phyloP scores from a whole-genome alignment of 2,888 invertebrate species.

The Pammene aurita region DNA sequence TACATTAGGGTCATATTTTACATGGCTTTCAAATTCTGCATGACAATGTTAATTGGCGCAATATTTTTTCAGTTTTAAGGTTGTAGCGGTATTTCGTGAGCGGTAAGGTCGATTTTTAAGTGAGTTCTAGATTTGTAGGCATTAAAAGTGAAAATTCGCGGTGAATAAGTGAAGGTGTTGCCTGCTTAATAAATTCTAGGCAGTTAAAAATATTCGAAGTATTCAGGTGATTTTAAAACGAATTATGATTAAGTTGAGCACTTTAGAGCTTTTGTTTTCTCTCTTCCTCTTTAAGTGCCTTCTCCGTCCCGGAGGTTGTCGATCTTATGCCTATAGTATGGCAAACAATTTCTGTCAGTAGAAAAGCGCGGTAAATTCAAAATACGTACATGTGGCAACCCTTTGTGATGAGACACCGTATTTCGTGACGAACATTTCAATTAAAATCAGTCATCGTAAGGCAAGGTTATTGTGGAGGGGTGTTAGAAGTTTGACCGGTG shows the following conservation, averaged over 20 bases:
- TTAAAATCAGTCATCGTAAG: background rate
- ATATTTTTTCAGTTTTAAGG: conserved; percentile 2
- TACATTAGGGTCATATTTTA: background rate
- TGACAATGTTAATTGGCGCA: background rate
- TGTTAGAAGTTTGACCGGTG: too few relatives aligned
- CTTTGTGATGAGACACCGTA: too few relatives aligned
- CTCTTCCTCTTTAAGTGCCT: too few relatives aligned
- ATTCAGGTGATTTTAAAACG: background rate
- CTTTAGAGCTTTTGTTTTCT: background rate
- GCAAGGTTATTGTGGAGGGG: too few relatives aligned
- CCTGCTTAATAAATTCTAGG: conserved; percentile 8
- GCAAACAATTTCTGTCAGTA: too few relatives aligned
- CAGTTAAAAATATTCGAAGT: background rate
- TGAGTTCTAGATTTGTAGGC: background rate
- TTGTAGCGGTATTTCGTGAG: background rate
- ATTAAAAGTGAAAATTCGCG: background rate
- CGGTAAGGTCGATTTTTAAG: background rate
- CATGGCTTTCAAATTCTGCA: background rate
- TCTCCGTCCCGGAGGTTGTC: too few relatives aligned
- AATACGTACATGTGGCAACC: too few relatives aligned
- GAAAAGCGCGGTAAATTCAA: too few relatives aligned
- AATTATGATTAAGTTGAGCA: background rate
- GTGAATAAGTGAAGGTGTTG: conserved; percentile 33
- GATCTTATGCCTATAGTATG: too few relatives aligned
- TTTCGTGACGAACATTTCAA: too few relatives aligned